Evolutionary conservation across 1,140 invertebrate species (phyloP), one percentile per base, ranked within the genome.

Genomic region (Macrosteles quadrilineatus): DNA sequence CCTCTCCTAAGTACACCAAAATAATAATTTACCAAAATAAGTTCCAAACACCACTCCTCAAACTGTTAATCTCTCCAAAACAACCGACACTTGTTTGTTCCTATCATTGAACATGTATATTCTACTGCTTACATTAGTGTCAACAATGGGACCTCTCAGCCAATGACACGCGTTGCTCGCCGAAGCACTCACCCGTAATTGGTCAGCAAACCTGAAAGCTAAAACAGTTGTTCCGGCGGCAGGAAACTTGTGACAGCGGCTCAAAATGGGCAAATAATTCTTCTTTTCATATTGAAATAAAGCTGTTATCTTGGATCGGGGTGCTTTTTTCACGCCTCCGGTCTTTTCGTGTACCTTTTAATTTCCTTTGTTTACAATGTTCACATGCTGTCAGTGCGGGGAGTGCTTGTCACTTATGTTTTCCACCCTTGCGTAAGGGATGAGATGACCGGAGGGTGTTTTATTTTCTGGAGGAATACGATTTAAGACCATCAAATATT

Each of bases 251-350:
- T 50, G 47, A 50, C 47, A 50, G 36, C 36, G 14, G 14, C 21
- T 21, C 47, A 6, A n/a, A 21, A 50, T 50, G 47, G 47, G 47
- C 47, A 50, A 50, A 50, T 50, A 50, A 50, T 50, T 50, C 47
- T n/a, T 4, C 47, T 50, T 50, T 50, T 50, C 47, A 50, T 50
- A 50, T 50, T 50, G 47, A 50, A 50, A 50, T 50, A 50, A 50
- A 50, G 47, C 47, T 50, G 47, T 50, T 50, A 50, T 50, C 47
- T 4, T 3, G 47, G 47, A 50, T 21, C 21, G 47, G 47, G 14
- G n/a, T n/a, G 47, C 47, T 21, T 19, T 21, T 50, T 50, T 50
- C 21, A 21, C 47, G 14, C 47, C 47, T 21, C 21, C 21, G 14
- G 14, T 19, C 14, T 50, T 17, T 50, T 50, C 21, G 47, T 50